Conservation (phyloP, 1,140 invertebrate genomes). For the Heliothis subflexa region DNA sequence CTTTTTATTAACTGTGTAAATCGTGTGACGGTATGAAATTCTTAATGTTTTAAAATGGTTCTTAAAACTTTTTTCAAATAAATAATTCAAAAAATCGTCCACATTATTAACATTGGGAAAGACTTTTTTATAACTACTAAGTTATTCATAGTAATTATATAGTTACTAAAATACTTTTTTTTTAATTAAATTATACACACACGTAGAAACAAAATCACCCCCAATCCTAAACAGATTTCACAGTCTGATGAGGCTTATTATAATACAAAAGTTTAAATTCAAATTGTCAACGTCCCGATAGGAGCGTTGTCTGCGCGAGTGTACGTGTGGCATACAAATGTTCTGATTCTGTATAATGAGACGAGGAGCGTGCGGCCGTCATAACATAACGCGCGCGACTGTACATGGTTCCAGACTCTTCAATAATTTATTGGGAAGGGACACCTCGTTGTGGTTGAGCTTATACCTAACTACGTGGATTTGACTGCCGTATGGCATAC, state of each 20-base stretch:
- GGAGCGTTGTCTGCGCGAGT: constrained; percentile 40
- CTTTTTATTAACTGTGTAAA: no score
- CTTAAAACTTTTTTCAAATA: no score
- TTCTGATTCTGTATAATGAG: constrained; percentile 51
- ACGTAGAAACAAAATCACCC: background rate
- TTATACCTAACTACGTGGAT: background rate
- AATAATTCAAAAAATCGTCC: no score
- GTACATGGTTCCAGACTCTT: constrained; percentile 21
- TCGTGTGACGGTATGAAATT: no score
- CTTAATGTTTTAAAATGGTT: no score
- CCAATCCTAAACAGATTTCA: background rate
- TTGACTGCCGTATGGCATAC: no score
- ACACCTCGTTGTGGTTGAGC: constrained; percentile 10
- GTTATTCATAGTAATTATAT: background rate
- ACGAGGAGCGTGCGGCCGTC: constrained; percentile 18
- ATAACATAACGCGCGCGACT: constrained; percentile 31
- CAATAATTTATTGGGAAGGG: constrained; percentile 27
- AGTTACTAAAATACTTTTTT: background rate
- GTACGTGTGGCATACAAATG: constrained; percentile 56
- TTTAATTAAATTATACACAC: background rate
- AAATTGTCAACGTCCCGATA: constrained; percentile 38
- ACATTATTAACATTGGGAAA: background rate
- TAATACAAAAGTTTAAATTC: constrained; percentile 38
- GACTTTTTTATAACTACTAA: background rate
- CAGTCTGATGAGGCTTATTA: constrained; percentile 35